These are phyloP conservation scores for Fulmarus glacialis DNA, from an alignment of 2,113 vertebrate genomes.

Conservation along the genomic window DNA sequence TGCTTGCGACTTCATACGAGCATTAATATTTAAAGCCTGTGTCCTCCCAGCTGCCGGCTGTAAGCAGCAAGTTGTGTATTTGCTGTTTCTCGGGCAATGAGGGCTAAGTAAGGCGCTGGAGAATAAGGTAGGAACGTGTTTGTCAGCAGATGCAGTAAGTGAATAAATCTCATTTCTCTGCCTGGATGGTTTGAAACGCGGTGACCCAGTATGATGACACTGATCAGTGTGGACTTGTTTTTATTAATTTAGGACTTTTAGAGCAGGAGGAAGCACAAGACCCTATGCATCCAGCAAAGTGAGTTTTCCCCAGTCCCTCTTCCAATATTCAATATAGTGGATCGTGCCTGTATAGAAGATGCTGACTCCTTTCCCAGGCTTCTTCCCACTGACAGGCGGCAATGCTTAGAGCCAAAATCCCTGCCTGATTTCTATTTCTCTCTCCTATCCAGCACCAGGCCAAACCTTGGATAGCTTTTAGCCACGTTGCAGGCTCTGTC, in stretches of 20 bases:
- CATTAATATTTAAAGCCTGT: background rate
- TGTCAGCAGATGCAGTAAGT: background rate
- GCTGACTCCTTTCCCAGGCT: background rate
- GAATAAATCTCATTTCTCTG: background rate
- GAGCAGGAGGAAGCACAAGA: background rate
- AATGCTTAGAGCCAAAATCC: background rate
- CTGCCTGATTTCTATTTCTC: background rate
- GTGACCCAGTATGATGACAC: background rate
- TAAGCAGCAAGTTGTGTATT: background rate
- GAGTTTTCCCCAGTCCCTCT: background rate
- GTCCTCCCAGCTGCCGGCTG: background rate
- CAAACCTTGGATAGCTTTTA: background rate
- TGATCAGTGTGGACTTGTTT: background rate
- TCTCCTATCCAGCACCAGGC: background rate
- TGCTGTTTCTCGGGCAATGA: background rate
- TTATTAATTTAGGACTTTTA: background rate
- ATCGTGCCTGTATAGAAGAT: background rate
- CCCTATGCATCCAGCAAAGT: background rate
- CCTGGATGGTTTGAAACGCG: background rate
- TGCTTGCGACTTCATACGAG: rapidly evolving
- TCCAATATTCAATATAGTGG: rapidly evolving
- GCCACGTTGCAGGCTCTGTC: background rate
- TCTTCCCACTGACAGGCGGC: background rate
- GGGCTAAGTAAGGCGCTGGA: background rate
- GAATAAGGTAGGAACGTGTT: background rate